These are phyloP conservation scores for Ptyas mucosa DNA, from an alignment of 2,113 vertebrate species.

Conservation along the genomic window DNA sequence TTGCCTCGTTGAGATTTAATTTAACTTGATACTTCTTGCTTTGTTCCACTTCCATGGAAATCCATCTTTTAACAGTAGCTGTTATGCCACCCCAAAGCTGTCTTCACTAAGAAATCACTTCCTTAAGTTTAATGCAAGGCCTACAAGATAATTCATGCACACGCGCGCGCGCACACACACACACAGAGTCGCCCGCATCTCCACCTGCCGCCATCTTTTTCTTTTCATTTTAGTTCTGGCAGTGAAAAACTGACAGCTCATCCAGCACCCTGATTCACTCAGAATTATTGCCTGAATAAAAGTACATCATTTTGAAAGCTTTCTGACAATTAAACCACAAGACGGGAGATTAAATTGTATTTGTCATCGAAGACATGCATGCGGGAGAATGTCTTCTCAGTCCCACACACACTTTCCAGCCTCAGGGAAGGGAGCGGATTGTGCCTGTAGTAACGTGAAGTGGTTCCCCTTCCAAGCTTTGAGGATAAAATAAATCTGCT, in stretches of 20 bases:
- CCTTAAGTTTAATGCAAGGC: conserved; percentile 59
- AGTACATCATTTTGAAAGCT: conserved; percentile 67
- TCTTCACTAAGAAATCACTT: conserved; percentile 63
- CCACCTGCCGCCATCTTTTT: conserved; percentile 10
- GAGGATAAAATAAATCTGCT: not conserved
- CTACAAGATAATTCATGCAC: conserved; percentile 43
- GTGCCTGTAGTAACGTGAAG: conserved; percentile 78
- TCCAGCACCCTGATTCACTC: conserved; percentile 66
- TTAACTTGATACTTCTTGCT: conserved; percentile 41
- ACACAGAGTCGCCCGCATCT: not conserved
- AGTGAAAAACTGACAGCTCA: conserved; percentile 63
- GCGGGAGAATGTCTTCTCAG: conserved; percentile 59
- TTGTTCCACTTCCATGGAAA: conserved; percentile 36
- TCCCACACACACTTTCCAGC: conserved; percentile 19
- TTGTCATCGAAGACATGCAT: conserved; percentile 72
- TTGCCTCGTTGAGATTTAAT: conserved; percentile 46
- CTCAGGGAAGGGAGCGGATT: not conserved
- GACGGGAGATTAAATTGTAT: conserved; percentile 66
- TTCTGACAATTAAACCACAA: conserved; percentile 63
- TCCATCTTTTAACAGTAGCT: conserved; percentile 63
- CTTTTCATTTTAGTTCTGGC: conserved; percentile 50
- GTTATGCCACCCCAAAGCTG: conserved; percentile 51
- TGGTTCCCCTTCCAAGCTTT: conserved; percentile 39
- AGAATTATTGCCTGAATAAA: conserved; percentile 72
- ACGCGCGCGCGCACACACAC: accelerated